Evolutionary conservation across 2,113 vertebrate genomes (phyloP), one percentile per base, ranked within the genome.

Genomic region (Sinocyclocheilus maitianheensis): DNA sequence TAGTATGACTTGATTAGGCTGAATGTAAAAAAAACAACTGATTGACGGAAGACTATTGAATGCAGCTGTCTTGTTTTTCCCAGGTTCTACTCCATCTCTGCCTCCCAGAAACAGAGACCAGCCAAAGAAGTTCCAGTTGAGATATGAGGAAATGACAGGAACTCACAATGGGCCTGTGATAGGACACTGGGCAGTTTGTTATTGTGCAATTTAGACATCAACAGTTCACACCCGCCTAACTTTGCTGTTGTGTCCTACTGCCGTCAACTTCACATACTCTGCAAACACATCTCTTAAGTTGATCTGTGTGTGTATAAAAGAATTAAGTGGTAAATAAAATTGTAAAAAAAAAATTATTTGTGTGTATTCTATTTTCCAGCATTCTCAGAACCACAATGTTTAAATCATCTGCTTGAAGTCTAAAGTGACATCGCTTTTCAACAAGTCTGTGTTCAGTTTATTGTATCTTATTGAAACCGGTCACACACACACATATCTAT

Each of bases 71-170:
- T 60, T 20, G 83, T 53, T 87, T 55, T 65, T 43, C 40, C 12
- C 90, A 94, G 94, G 90, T 92, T 94, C 43, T 93, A 92, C 87
- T 87, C 92, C 71, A 91, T 94, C 87, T 89, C 93, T 12, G 91
- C 90, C 53, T 85, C 91, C 0, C 55, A 93, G 22, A 93, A 91
- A 87, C 89, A 91, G 37, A 34, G 60, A 24, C 14, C 87, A n/a
- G 85, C 87, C 82, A 90, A 91, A 83, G 93, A 93, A 58, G 81
- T 89, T 89, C 86, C 89, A 0, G 85, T 84, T 1, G 93, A 94
- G 87, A 91, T 93, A 84, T 95, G 91, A 94, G 43, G 16, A 83
- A 62, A 84, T 51, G 77, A 51, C 85, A 20, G 74, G 77, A 34
- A 22, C 72, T 77, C 62, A 43, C 87, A 74, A 40, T 67, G 69